Base-by-base conservation (phyloP, 1,140 invertebrate species). In the Choristoneura fumiferana region DNA sequence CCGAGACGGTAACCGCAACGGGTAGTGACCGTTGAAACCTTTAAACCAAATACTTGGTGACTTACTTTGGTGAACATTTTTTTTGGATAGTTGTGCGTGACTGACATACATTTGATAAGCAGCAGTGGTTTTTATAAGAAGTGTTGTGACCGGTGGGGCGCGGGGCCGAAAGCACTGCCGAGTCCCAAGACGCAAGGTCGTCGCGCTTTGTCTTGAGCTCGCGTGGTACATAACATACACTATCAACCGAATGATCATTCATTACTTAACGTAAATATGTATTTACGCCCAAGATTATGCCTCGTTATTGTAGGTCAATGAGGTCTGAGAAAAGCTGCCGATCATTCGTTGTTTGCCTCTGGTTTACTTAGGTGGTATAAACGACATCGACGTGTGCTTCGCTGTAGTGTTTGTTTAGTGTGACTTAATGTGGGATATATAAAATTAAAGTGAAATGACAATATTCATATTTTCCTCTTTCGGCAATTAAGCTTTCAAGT, bases 61-160 rank as follows among this genome's bases (percentile, higher is more conserved):
- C 84, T 84, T 69, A 88, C 85, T 82, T 81, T 84, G 60, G 78
- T 60, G 66, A 88, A 81, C 85, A 88, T 88, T 84, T 77, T 57
- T 81, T 76, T 59, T 73, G 62, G 71, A 76, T 77, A 62, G 68
- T 76, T 66, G 71, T 76, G 68, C 65, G 72, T 80, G 72, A 81
- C 77, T 88, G 77, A 80, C 76, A 82, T 84, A 76, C 73, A 66
- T 75, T 67, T 76, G 73, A 77, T 77, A 70, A 76, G 54, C 66
- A 63, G 60, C 69, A 58, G 73, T 80, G 75, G 76, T 77, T 88
- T 88, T 88, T 88, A 86, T 88, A 88, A 84, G 80, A 84, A 76
- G 75, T 74, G 62, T 69, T 57, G 73, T 63, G 62, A 61, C 60
- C 78, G 80, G 81, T 82, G 83, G 77, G 80, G 83, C 73, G 75